Evolutionary conservation across 53 echinoderm and acorn worm genomes (phyloP), one percentile per base, ranked within the genome.

Genomic region (Arbacia lixula): DNA sequence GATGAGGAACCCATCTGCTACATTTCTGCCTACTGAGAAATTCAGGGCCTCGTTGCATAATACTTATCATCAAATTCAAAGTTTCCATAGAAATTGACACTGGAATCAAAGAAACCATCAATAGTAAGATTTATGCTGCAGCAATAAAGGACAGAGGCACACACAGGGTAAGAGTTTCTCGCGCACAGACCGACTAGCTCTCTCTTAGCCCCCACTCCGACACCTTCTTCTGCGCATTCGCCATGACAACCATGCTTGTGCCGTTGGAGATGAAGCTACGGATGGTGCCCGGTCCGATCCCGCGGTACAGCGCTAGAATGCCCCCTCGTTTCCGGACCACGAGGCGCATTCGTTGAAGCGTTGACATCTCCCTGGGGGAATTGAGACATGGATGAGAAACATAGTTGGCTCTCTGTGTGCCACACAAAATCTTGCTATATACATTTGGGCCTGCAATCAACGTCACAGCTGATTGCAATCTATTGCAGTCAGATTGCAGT

Each of bases 251-350:
- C 99, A 99, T 99, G 71, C 92, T 92, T 30, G 92, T 91, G 9
- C 99, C 99, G 69, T 99, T 99, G 8, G 99, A 92, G 53, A 99
- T 84, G 81, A 99, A 99, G 71, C 99, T 99, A 4, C 99, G 92
- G 20, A 99, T 88, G 39, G 99, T 92, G 5, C 99, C 99, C 22
- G 99, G 99, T 64, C 94, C 94, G 33, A 99, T 90, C 17, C 99
- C 99, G 0, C 99, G 92, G 71, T 99, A 99, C 17, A 99, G 90
- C 12, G 88, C 99, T 39, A 99, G 74, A 89, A 99, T 94, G 0
- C 99, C 99, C 2, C 99, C 99, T 22, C 87, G 86, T 43, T 99
- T 85, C 63, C 72, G 69, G 62, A 99, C 58, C 27, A 94, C 85
- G 19, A 99, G 71, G 24, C 92, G 88, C 88, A 99, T 99, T 69